A percentile compares a stretch with the other conserved stretches of the same genome.
phyloP scores from a whole-genome alignment of 2,113 vertebrate genomes.

The Fregata magnificens region DNA sequence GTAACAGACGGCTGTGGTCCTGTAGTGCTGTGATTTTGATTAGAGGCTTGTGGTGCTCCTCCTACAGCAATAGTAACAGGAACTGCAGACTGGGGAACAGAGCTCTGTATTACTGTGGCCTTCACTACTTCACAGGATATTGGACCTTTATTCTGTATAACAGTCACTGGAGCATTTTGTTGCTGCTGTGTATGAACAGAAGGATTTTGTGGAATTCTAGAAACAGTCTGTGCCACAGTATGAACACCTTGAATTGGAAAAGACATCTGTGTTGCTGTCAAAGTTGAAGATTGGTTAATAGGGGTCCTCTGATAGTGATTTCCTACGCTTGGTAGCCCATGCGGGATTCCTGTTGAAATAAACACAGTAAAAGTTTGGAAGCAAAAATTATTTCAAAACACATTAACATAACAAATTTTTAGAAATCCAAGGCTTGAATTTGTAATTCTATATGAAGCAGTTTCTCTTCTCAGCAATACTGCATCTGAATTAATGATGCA shows the following conservation, averaged over 20 bases:
- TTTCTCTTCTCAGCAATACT: background rate
- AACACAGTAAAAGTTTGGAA: constrained; percentile 36
- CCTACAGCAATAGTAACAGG: constrained; percentile 79
- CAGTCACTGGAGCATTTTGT: constrained; percentile 80
- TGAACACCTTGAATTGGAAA: constrained; percentile 85
- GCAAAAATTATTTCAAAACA: background rate
- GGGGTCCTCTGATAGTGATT: constrained; percentile 84
- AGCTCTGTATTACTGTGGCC: constrained; percentile 84
- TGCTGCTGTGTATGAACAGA: constrained; percentile 78
- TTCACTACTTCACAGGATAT: constrained; percentile 83
- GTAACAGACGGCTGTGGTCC: constrained; percentile 74
- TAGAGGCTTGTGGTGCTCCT: constrained; percentile 73
- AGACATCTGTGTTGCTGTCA: constrained; percentile 84
- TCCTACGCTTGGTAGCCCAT: constrained; percentile 79
- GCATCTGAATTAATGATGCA: background rate
- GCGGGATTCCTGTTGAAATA: constrained; percentile 77
- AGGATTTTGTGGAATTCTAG: constrained; percentile 77
- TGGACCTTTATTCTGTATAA: constrained; percentile 83
- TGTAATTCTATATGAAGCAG: background rate
- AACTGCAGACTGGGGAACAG: constrained; percentile 77
- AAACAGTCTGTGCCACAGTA: constrained; percentile 81
- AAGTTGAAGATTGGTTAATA: constrained; percentile 79
- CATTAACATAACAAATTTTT: background rate
- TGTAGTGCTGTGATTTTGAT: constrained; percentile 83
- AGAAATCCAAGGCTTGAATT: background rate